Evolutionary conservation across 1,140 invertebrate genomes (phyloP), one percentile per base, ranked within the genome.

Genomic region (Euura saliciscinereae): DNA sequence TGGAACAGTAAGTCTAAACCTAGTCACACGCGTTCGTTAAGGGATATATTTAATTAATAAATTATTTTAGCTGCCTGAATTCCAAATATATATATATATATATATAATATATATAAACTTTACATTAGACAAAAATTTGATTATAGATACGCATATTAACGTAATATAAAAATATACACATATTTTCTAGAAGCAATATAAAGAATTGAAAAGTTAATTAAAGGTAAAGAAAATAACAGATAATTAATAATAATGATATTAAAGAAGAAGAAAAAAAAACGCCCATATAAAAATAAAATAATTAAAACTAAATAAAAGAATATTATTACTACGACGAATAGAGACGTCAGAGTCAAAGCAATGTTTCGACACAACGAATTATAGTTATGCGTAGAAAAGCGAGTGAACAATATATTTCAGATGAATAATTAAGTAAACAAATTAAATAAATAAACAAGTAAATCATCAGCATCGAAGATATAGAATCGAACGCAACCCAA

Each of bases 361-460:
- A 87, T 87, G 85, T 87, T 87, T 87, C 86, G 82, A 87, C 78
- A 87, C 86, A 87, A 87, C 86, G 86, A 87, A 87, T 86, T 87
- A 85, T 82, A 79, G 6, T 59, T 59, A 11, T n/a, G 51, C 51
- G 51, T 59, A 59, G 51, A 59, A 28, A 28, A 28, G 28, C 28
- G 28, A 28, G 28, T 28, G 28, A 28, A 28, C 28, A 28, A 28
- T 28, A 28, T 28, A 28, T 28, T 28, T 28, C 28, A 28, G 28
- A 28, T 28, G 28, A 28, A 28, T 28, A 28, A 28, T 28, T 28
- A 28, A 28, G 1, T 28, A 28, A 28, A 28, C 0, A 28, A 28
- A 28, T 28, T 28, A 1, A 28, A 28, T 28, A 28, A 28, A 28
- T 28, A 1, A 28, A 28, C 28, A 28, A 28, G 28, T 28, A 28